A percentile compares a stretch with the other conserved stretches of the same genome.
Evolutionary conservation across 2,888 invertebrate species (phyloP).

Genomic region (Lithophane ornitopus): DNA sequence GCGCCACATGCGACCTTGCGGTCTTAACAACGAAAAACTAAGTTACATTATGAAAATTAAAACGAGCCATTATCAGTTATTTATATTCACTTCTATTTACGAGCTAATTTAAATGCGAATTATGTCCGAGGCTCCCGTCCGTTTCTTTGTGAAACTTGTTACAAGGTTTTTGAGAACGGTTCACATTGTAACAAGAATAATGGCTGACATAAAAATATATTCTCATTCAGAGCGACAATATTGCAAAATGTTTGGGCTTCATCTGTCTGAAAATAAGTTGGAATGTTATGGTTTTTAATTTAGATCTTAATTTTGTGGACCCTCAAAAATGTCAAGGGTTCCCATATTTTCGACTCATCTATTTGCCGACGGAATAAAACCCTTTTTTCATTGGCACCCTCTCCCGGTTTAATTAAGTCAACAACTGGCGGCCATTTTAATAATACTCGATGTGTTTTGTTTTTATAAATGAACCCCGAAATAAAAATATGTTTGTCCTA

Average conservation of each 20-base stretch:
- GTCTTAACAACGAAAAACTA: constrained; percentile 58
- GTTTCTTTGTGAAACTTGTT: constrained; percentile 59
- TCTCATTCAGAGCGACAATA: constrained; percentile 58
- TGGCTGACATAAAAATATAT: constrained; percentile 58
- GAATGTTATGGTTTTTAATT: constrained; percentile 70
- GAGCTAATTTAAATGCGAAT: constrained; percentile 48
- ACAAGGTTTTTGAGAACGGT: constrained; percentile 51
- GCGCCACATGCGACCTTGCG: constrained; percentile 70
- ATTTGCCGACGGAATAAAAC: constrained; percentile 68
- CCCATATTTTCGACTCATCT: constrained; percentile 56
- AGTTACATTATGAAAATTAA: constrained; percentile 72
- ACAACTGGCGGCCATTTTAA: constrained; percentile 71
- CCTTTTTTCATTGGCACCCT: constrained; percentile 74
- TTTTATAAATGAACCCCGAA: constrained; percentile 36
- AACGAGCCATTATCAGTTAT: constrained; percentile 59
- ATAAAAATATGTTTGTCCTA: constrained; percentile 37
- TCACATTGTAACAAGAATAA: constrained; percentile 49
- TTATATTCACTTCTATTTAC: constrained; percentile 55
- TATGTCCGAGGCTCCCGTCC: constrained; percentile 33
- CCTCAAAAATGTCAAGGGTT: constrained; percentile 63
- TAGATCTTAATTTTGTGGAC: constrained; percentile 69
- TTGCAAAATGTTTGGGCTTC: constrained; percentile 54
- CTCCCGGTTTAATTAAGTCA: constrained; percentile 76
- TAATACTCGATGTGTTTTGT: constrained; percentile 61
- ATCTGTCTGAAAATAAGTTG: constrained; percentile 46